Base-by-base conservation (phyloP, 1,140 invertebrate species). In the Caenorhabditis latens region DNA sequence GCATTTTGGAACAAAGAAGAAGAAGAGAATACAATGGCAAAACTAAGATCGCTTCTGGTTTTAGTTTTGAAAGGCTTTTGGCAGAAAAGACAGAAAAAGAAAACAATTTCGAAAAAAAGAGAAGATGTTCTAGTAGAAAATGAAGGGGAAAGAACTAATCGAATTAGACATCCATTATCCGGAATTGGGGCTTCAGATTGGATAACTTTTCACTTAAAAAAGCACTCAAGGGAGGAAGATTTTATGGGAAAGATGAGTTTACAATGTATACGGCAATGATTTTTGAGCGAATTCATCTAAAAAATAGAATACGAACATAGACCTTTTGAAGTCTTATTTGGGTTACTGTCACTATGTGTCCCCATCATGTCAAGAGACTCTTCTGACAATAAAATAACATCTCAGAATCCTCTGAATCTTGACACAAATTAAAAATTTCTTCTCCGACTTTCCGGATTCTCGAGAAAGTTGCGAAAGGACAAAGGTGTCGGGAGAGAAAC, bases 151-250 rank as follows among this genome's bases (percentile, higher is more conserved):
- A 5, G 71, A 50, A 79, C 71, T 79, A 79, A 79, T 79, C 71
- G 71, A 50, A 79, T 79, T 79, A 79, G 43, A 79, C 71, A 79
- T 79, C 71, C 71, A 79, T 79, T 79, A 79, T 79, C 71, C 71
- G 71, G 71, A 71, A 48, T 79, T 48, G 32, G 71, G n/a, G 13
- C n/a, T 79, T 79, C 71, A 79, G 13, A 46, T 79, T 50, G 8
- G 8, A n/a, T 42, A 79, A 50, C n/a, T 79, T 63, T 58, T 43
- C 65, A 71, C 40, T 71, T 71, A 13, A 46, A 40, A 63, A 63
- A 63, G 61, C 21, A 21, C n/a, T 63, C 24, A 63, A 5, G n/a
- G 19, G 19, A 21, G 24, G 14, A 32, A 2, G 9, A 9, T 32
- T 11, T 8, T 58, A 63, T 63, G 19, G 9, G 8, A 63, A 63